These are phyloP conservation scores for Crotophaga sulcirostris DNA, from an alignment of 2,113 vertebrate species.

Conservation along the genomic window DNA sequence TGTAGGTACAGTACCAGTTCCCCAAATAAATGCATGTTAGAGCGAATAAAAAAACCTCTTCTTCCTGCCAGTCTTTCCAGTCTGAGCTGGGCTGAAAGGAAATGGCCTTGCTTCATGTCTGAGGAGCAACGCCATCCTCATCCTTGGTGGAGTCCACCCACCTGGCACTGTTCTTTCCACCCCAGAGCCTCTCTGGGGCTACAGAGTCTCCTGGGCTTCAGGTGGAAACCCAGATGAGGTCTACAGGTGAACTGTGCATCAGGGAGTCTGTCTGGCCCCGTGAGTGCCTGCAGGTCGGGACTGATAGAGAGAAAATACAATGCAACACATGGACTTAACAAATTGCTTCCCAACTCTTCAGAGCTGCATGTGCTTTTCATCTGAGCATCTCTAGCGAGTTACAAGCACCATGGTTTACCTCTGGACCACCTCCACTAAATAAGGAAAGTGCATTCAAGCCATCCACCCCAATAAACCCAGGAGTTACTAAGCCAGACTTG, in stretches of 20 bases:
- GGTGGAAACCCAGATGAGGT: not conserved
- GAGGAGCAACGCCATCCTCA: not conserved
- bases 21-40: not conserved
- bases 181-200: not conserved
- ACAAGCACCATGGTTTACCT: not conserved
- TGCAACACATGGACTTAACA: not conserved
- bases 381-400: not conserved
- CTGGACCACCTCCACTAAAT: not conserved
- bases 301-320: not conserved
- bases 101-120: not conserved
- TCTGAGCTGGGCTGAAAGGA: not conserved
- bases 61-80: not conserved
- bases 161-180: not conserved
- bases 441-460: not conserved
- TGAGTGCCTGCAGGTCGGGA: not conserved
- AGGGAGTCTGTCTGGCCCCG: not conserved
- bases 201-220: not conserved
- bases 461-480: not conserved
- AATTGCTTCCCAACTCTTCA: conserved; percentile 1
- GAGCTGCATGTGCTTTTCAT: not conserved
- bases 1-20: not conserved
- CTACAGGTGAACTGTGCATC: not conserved
- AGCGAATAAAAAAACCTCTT: not conserved
- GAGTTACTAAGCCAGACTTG: not conserved
- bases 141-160: not conserved